Evolutionary conservation across 2,113 vertebrate genomes (phyloP).

Genomic region (Aspidoscelis tigris): DNA sequence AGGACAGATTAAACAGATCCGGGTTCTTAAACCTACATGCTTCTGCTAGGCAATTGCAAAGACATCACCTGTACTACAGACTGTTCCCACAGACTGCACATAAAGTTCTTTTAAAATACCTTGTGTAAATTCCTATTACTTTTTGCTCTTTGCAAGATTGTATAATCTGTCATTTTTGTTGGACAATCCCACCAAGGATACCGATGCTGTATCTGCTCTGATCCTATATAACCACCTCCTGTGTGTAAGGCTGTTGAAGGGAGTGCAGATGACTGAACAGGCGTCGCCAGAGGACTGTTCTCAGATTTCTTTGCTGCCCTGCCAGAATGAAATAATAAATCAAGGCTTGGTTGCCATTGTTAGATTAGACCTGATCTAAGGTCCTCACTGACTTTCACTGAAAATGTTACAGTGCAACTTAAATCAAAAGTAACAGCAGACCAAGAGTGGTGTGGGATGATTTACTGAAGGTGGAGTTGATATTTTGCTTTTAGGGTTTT

Average conservation of each 20-base stretch:
- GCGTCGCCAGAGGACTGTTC: not conserved
- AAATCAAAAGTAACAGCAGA: not conserved
- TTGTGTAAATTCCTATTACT: not conserved
- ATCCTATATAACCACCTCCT: not conserved
- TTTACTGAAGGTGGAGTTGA: not conserved
- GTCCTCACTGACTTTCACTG: not conserved
- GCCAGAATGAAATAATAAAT: slow-evolving; percentile 22
- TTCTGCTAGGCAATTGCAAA: slow-evolving; percentile 34
- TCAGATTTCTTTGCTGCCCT: not conserved
- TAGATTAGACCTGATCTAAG: slow-evolving; percentile 14
- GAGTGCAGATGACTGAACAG: not conserved
- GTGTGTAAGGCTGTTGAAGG: not conserved
- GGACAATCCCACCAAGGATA: not conserved
- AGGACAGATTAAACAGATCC: slow-evolving; percentile 23
- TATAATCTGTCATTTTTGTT: not conserved
- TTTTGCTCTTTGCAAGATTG: not conserved
- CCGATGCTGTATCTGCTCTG: not conserved
- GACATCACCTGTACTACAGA: not conserved
- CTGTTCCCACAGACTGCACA: slow-evolving; percentile 17
- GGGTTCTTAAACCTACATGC: slow-evolving; percentile 2
- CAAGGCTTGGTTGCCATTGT: not conserved
- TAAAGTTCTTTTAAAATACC: not conserved
- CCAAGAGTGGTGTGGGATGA: not conserved
- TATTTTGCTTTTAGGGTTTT: not conserved
- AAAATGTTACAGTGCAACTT: not conserved